Conservation (phyloP, 2,113 vertebrate species). For the Corydoras maculifer region DNA sequence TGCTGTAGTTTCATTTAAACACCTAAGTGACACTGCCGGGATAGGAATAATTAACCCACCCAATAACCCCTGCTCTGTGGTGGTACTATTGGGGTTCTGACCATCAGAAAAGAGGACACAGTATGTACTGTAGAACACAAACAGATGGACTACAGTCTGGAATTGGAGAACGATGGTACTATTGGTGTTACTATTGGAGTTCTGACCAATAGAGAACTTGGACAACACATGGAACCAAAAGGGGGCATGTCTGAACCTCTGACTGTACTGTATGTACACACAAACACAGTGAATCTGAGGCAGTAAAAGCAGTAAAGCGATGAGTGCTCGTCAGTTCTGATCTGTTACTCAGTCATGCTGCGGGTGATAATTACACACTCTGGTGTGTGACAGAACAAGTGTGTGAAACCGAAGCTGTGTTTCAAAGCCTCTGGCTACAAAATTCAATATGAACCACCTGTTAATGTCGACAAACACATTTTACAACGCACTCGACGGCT, state of each 20-base stretch:
- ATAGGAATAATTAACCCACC: no score
- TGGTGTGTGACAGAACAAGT: slow-evolving; percentile 14
- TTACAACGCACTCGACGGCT: not conserved
- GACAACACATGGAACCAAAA: not conserved
- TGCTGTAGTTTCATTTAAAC: no score
- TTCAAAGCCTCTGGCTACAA: slow-evolving; percentile 43
- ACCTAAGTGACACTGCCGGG: no score
- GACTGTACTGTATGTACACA: not conserved
- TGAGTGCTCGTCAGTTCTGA: not conserved
- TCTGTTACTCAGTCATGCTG: slow-evolving; percentile 29
- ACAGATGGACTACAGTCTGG: not conserved
- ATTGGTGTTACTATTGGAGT: no score
- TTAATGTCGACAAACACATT: slow-evolving; percentile 4
- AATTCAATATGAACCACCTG: slow-evolving; percentile 32
- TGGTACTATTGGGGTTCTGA: no score
- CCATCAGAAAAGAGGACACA: no score
- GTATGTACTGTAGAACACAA: slow-evolving; percentile 10
- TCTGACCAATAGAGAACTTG: not conserved
- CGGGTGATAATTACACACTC: slow-evolving; percentile 46
- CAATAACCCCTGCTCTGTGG: no score
- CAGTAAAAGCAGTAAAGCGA: not conserved
- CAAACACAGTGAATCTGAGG: slow-evolving; percentile 22
- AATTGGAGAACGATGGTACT: no score
- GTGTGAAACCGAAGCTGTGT: slow-evolving; percentile 36
- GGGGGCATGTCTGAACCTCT: not conserved